Conservation (phyloP, 2,797 vertebrate species). For the Aselliscus stoliczkanus region DNA sequence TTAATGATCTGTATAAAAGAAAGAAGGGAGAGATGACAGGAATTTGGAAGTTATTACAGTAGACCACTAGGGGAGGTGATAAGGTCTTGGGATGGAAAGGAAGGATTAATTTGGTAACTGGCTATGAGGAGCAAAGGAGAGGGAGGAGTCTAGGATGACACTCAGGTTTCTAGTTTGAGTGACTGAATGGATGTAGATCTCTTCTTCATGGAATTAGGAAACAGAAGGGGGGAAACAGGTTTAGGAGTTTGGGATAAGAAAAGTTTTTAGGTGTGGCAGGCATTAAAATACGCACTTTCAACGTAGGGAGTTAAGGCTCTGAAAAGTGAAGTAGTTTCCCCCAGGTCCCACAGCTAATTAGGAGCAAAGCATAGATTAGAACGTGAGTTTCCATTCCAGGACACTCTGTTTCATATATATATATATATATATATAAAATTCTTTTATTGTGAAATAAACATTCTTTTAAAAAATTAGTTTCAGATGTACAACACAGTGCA, state of each 20-base stretch:
- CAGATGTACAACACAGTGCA: too few relatives aligned
- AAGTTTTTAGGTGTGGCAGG: not conserved
- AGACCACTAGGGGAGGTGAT: not conserved
- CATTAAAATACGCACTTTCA: conserved; percentile 20
- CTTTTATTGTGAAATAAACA: too few relatives aligned
- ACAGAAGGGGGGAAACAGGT: not conserved
- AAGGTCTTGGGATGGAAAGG: not conserved
- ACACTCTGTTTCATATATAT: not conserved
- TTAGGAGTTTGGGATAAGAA: conserved; percentile 14
- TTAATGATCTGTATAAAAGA: not conserved
- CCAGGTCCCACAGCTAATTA: not conserved
- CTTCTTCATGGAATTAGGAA: conserved; percentile 5
- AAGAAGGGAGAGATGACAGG: not conserved
- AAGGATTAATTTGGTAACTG: conserved; percentile 19
- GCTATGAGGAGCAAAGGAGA: not conserved
- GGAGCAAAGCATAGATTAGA: not conserved
- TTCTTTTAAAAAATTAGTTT: too few relatives aligned
- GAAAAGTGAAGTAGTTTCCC: conserved; percentile 29
- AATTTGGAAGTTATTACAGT: not conserved
- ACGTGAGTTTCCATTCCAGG: conserved; percentile 24
- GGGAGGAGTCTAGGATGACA: not conserved
- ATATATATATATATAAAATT: too few relatives aligned
- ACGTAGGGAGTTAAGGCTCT: conserved; percentile 20
- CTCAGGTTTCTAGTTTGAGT: not conserved
- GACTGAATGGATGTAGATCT: not conserved